Base-by-base conservation (phyloP, 2,797 vertebrate genomes). In the Eutrigla gurnardus region DNA sequence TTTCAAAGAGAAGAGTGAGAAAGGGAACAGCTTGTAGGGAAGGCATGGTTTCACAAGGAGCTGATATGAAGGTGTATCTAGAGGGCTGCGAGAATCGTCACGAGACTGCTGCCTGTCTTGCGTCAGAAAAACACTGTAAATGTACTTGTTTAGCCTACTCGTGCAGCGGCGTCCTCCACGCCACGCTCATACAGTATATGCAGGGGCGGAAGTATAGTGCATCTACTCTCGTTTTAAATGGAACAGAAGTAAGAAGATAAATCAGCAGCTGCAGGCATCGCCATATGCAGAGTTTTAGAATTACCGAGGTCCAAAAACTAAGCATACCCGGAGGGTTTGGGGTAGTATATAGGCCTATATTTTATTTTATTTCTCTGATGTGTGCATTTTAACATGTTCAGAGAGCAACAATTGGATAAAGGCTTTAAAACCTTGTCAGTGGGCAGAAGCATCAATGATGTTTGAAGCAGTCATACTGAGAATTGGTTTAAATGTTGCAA, bases 1-100 rank as follows among this genome's bases (percentile, higher is more conserved):
- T 89, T 93, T 90, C 81, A 92, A 92, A 93, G 88, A 89, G 89
- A 79, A 53, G 71, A 70, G 84, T 40, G 83, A 87, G 77, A 84
- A 79, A 81, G 58, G 73, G 82, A 90, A 73, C 63, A 81, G 85
- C 87, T 86, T 71, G 84, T 78, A 91, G 86, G 84, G 84, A 91
- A 90, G 87, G 85, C 88, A 77, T 73, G 85, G 83, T 91, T 92
- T 92, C 87, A 91, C 67, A 72, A 80, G 88, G 82, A 87, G 85
- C 80, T 75, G 90, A 88, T 90, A 81, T 82, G 81, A 88, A 90
- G 90, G 88, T 90, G 88, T 89, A 79, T 90, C 81, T 86, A 70
- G 68, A 73, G 77, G 84, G 78, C 73, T 69, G 33, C 57, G 64
- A 76, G 85, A 53, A 64, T 78, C 77, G 63, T 78, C 71, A 5